Evolutionary conservation across 2,888 invertebrate genomes (phyloP).

Genomic region (Podabrus alpinus): DNA sequence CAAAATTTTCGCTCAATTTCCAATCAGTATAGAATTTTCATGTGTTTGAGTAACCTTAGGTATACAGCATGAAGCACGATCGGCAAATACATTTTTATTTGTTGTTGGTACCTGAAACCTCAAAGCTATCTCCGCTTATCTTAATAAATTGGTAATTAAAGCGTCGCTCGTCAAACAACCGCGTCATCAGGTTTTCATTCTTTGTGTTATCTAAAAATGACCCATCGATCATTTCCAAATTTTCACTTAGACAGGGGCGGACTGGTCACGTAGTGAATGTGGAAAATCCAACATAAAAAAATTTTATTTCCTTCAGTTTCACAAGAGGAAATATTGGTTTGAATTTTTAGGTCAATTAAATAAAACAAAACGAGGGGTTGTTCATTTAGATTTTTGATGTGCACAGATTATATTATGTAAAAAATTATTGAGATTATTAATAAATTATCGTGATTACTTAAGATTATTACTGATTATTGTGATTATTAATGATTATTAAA

Average conservation of each 20-base stretch:
- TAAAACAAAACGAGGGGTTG: too few species aligned
- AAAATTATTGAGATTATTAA: too few species aligned
- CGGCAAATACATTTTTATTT: background rate
- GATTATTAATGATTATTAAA: too few species aligned
- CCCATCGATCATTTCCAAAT: background rate
- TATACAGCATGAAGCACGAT: background rate
- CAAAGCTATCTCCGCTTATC: background rate
- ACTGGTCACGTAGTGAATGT: background rate
- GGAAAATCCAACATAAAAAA: too few species aligned
- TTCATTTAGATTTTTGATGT: too few species aligned
- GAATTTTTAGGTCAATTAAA: too few species aligned
- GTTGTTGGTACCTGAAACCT: background rate
- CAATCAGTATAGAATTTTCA: background rate
- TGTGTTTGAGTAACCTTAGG: background rate
- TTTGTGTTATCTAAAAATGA: background rate
- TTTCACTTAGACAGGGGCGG: background rate
- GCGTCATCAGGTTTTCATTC: background rate
- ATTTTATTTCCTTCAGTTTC: too few species aligned
- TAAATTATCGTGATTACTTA: too few species aligned
- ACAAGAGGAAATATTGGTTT: too few species aligned
- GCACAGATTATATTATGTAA: too few species aligned
- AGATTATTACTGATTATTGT: too few species aligned
- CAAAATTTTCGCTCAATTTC: background rate
- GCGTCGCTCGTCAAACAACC: background rate
- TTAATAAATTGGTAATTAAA: background rate